A percentile compares a stretch with the other conserved stretches of the same genome.
Conservation (phyloP, 2,888 invertebrate species). For the Urechis unicinctus region DNA sequence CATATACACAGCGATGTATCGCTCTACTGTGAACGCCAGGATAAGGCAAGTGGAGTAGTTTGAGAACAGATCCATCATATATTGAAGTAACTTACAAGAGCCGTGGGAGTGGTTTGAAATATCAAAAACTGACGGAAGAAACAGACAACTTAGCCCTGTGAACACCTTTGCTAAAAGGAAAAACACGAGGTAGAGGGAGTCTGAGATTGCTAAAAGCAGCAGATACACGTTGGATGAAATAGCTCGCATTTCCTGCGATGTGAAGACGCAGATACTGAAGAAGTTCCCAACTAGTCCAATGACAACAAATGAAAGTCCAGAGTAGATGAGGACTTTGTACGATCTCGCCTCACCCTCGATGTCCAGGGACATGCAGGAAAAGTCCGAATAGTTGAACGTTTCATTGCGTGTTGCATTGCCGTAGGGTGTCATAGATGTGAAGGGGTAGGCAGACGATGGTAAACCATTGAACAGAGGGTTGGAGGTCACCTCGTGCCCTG, state of each 20-base stretch:
- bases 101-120: conserved; percentile 13
- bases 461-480: no score
- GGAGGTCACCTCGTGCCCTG: no score
- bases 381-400: no score
- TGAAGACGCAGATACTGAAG: conserved; percentile 20
- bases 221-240: conserved; percentile 25
- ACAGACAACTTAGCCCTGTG: conserved; percentile 19
- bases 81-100: conserved; percentile 20
- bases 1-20: conserved; percentile 22
- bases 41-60: conserved; percentile 25
- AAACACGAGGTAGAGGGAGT: conserved; percentile 22
- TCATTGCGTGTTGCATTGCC: no score
- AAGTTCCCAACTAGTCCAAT: conserved; percentile 21
- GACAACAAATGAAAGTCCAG: conserved; percentile 13
- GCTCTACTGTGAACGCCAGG: conserved; percentile 23
- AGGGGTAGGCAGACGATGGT: no score
- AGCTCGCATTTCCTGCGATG: conserved; percentile 19
- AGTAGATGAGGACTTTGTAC: conserved; percentile 3
- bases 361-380: no score
- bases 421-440: no score
- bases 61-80: conserved; percentile 20
- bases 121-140: conserved; percentile 11
- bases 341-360: conserved; percentile 2
- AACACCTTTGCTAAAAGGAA: conserved; percentile 20
- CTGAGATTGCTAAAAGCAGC: conserved; percentile 21